Evolutionary conservation across 2,797 vertebrate genomes (phyloP).

Genomic region (Schizothorax lantsangensis): DNA sequence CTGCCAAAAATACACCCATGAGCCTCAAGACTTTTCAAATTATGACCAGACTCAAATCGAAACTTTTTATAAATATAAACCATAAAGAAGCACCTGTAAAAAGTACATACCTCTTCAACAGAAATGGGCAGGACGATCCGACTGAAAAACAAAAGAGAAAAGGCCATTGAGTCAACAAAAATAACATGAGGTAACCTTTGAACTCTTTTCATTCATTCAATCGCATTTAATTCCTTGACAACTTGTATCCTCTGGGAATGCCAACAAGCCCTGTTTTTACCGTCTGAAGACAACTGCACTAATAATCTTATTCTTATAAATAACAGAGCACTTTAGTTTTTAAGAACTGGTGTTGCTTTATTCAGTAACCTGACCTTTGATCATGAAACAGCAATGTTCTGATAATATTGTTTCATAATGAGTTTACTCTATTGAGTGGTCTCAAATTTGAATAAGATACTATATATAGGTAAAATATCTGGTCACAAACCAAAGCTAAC

Average conservation of each 20-base stretch:
- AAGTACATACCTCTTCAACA: conserved; percentile 92
- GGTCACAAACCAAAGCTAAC: not conserved
- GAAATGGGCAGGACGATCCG: conserved; percentile 93
- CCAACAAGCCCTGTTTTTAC: not conserved
- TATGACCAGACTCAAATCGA: not conserved
- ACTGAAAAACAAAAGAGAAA: conserved; percentile 75
- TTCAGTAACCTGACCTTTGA: not conserved
- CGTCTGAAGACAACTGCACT: not conserved
- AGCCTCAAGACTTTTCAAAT: not conserved
- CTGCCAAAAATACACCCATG: not conserved
- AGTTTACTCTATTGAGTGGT: not conserved
- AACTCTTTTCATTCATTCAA: conserved; percentile 5
- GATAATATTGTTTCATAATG: not conserved
- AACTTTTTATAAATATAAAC: not conserved
- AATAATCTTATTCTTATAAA: not conserved
- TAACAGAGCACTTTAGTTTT: not conserved
- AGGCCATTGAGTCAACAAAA: conserved; percentile 19
- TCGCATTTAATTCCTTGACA: not conserved
- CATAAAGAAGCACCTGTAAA: not conserved
- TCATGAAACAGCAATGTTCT: not conserved
- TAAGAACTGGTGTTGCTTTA: not conserved
- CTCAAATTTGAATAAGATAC: not conserved
- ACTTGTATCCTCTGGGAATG: not conserved
- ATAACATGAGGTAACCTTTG: not conserved
- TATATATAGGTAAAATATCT: not conserved